Evolutionary conservation across 1,140 invertebrate species (phyloP).

Genomic region (Zaprionus davidi): DNA sequence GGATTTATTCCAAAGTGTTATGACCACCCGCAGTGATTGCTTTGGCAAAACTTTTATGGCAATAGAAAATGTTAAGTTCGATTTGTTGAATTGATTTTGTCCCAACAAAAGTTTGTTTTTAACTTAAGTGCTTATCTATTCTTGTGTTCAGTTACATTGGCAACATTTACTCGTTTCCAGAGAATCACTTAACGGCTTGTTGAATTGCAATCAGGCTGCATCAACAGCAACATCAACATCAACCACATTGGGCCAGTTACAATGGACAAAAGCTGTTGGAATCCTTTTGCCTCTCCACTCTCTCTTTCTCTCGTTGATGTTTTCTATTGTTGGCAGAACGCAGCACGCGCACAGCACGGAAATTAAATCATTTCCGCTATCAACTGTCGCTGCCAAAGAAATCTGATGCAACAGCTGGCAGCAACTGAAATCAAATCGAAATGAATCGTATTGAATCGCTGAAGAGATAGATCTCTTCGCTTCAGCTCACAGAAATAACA

Average conservation of each 20-base stretch:
- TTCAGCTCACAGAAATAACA: constrained; percentile 17
- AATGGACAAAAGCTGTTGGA: constrained; percentile 26
- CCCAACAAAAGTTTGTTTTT: background rate
- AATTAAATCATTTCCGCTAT: constrained; percentile 79
- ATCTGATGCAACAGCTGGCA: constrained; percentile 65
- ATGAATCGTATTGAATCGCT: constrained; percentile 48
- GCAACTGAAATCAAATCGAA: constrained; percentile 48
- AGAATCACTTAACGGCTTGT: constrained; percentile 16
- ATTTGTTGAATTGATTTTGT: background rate
- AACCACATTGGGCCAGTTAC: background rate
- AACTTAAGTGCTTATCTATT: background rate
- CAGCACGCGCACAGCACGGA: constrained; percentile 47
- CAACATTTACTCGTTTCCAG: background rate
- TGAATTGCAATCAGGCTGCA: constrained; percentile 19
- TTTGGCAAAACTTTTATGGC: constrained; percentile 2
- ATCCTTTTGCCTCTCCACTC: constrained; percentile 14
- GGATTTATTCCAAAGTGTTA: constrained; percentile 5
- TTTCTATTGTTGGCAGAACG: constrained; percentile 29
- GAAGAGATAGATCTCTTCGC: constrained; percentile 37
- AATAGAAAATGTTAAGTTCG: background rate
- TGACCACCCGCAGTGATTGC: background rate
- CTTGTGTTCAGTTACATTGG: background rate
- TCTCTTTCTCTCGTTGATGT: constrained; percentile 5
- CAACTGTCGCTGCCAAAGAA: constrained; percentile 45
- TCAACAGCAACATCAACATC: constrained; percentile 20